A percentile compares a stretch with the other conserved stretches of the same genome.
These are phyloP conservation scores for Calameuta filiformis DNA, from an alignment of 2,888 invertebrate species.

Conservation along the genomic window DNA sequence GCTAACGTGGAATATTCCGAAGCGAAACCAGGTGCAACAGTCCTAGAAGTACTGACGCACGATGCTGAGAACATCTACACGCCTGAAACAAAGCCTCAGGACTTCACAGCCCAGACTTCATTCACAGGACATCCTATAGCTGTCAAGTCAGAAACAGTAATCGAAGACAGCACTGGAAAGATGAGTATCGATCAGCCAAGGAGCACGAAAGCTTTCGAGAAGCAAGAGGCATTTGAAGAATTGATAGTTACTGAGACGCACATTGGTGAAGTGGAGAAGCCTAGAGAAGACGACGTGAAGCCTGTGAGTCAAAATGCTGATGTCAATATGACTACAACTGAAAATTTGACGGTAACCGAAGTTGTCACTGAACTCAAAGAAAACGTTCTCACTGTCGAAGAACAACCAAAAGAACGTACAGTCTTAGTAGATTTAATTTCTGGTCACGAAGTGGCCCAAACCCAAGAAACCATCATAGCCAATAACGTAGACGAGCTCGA, in stretches of 20 bases:
- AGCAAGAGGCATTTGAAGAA: conserved; percentile 69
- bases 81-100: conserved; percentile 45
- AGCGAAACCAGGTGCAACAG: conserved; percentile 49
- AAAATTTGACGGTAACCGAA: conserved; percentile 54
- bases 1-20: conserved; percentile 63
- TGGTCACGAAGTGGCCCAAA: conserved; percentile 57
- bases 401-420: conserved; percentile 39
- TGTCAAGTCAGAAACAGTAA: conserved; percentile 66
- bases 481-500: conserved; percentile 53
- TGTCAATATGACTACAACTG: conserved; percentile 47
- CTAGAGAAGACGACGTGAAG: conserved; percentile 63
- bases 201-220: conserved; percentile 60
- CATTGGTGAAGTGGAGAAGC: conserved; percentile 66
- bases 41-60: conserved; percentile 56
- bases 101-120: conserved; percentile 55
- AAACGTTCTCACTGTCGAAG: conserved; percentile 42
- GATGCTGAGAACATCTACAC: conserved; percentile 55
- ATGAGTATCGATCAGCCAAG: conserved; percentile 46
- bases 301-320: conserved; percentile 54
- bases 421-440: conserved; percentile 44
- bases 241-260: conserved; percentile 61
- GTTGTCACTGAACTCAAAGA: conserved; percentile 50
- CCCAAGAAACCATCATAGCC: conserved; percentile 51
- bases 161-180: conserved; percentile 51
- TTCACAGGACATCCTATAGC: conserved; percentile 67